These are phyloP conservation scores for Notodonta ziczac DNA, from an alignment of 2,888 invertebrate species.

Conservation along the genomic window DNA sequence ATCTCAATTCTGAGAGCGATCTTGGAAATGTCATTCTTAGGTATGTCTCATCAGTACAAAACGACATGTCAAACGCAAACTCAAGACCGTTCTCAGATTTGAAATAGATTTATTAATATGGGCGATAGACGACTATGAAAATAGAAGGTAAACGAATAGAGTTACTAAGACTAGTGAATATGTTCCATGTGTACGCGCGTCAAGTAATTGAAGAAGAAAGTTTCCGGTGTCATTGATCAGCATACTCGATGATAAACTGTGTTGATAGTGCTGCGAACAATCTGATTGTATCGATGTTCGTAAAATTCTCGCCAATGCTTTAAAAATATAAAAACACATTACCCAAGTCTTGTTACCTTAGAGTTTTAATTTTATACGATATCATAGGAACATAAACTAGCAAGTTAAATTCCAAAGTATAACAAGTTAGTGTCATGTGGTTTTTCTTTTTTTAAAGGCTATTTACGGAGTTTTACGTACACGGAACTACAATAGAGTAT, in stretches of 20 bases:
- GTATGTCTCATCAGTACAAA: too few relatives aligned
- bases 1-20: too few relatives aligned
- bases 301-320: not conserved
- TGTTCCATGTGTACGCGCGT: constrained; percentile 12
- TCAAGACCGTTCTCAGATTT: too few relatives aligned
- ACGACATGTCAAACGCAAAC: too few relatives aligned
- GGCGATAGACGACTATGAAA: not conserved
- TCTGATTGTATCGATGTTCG: constrained; percentile 7
- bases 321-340: not conserved
- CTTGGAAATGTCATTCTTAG: too few relatives aligned
- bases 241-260: constrained; percentile 41
- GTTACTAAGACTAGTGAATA: constrained; percentile 1
- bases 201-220: constrained; percentile 51
- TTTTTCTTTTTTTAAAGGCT: constrained; percentile 20
- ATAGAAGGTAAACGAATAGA: not conserved
- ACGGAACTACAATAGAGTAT: constrained; percentile 52
- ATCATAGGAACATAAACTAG: not conserved
- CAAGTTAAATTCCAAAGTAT: constrained; percentile 1
- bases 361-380: not conserved
- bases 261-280: constrained; percentile 25
- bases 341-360: too few relatives aligned
- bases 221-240: constrained; percentile 48
- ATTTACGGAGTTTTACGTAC: constrained; percentile 42
- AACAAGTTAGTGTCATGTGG: not conserved
- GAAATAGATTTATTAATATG: too few relatives aligned